Conservation (phyloP, 2,797 vertebrate genomes). For the Poliocrania exsul region DNA sequence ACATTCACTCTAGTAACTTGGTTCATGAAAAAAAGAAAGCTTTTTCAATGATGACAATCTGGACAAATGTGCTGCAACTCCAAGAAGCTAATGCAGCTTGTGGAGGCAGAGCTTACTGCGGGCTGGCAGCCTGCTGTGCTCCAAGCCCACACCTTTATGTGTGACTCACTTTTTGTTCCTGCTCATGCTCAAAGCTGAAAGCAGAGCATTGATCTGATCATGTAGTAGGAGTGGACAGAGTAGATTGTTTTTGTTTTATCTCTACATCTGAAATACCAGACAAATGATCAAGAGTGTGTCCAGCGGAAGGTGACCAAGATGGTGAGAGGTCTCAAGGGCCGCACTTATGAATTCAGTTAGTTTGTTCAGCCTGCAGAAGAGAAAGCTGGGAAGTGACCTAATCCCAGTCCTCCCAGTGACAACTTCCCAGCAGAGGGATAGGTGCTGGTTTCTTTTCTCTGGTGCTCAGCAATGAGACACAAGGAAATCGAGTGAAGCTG, state of each 20-base stretch:
- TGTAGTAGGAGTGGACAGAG: constrained; percentile 38
- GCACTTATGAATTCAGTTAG: not conserved
- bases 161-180: constrained; percentile 28
- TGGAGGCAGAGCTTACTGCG: not conserved
- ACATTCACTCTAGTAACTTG: constrained; percentile 32
- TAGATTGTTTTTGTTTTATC: constrained; percentile 11
- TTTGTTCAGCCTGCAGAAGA: not conserved
- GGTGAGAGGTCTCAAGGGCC: not conserved
- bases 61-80: constrained; percentile 13
- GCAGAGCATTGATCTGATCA: constrained; percentile 9
- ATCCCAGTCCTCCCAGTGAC: not conserved
- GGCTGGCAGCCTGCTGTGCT: constrained; percentile 38
- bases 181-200: constrained; percentile 8
- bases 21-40: not conserved
- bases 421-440: rapidly evolving
- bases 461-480: not conserved
- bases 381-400: not conserved
- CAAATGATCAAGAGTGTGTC: not conserved
- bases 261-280: not conserved
- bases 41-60: constrained; percentile 9
- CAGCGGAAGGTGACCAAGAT: not conserved
- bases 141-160: constrained; percentile 30
- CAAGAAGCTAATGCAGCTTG: constrained; percentile 24
- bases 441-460: not conserved
- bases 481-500: not conserved